Evolutionary conservation across 2,797 vertebrate genomes (phyloP), one percentile per base, ranked within the genome.

Genomic region (Orientallactaga sibirica): DNA sequence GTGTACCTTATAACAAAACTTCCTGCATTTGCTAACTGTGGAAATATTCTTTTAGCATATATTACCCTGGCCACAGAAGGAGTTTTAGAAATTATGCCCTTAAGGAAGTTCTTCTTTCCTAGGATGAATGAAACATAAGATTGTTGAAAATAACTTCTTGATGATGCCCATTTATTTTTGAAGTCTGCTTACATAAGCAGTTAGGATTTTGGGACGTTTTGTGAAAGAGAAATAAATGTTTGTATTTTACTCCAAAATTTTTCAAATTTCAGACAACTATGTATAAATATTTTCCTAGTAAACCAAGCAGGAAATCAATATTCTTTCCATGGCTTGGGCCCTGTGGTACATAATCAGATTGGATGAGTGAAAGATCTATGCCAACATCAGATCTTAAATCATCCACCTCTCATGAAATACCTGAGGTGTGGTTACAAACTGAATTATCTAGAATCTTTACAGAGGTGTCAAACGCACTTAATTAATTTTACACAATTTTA

Each of bases 401-500:
- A 90, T 48, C 29, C 24, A 70, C 7, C 5, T 58, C 37, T 86
- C 71, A 80, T 93, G 94, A 94, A 95, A 92, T 77, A 22, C 12
- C 48, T 66, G 48, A 90, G n/a, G 88, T 41, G 7, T 90, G 75
- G 89, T 92, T 96, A 87, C 89, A 91, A 95, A 97, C 96, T 80
- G 41, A 96, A 91, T 93, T 91, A 96, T 82, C 67, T n/a, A 82
- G 89, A 90, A 95, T 94, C 81, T 71, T 95, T 94, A 88, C 55
- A 83, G 78, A 90, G 29, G 62, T 95, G 62, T 88, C 76, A 87
- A 66, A 79, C 91, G 67, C 33, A 94, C 85, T 95, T 87, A 94
- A 96, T 94, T 94, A 96, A 96, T 94, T 91, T 95, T 95, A 27
- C 73, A 93, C 93, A 33, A 71, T 92, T 94, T 96, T 88, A 94